phyloP scores from a whole-genome alignment of 2,888 invertebrate genomes.

The Barypeithes pellucidus region DNA sequence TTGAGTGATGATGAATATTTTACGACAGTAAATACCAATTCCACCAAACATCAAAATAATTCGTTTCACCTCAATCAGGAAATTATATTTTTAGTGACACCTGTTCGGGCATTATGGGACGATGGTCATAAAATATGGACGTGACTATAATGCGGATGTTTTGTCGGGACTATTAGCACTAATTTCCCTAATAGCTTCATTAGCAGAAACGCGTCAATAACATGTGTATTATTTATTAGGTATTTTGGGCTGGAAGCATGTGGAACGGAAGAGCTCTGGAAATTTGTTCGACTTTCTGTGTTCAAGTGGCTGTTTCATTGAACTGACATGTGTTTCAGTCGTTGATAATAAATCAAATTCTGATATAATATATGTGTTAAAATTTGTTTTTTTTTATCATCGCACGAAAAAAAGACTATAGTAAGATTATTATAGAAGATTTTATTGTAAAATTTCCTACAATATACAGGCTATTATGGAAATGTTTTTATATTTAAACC shows the following conservation, averaged over 20 bases:
- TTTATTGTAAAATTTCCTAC: too few relatives aligned
- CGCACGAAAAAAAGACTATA: too few relatives aligned
- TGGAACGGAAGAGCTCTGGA: conserved; percentile 30
- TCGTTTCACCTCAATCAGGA: conserved; percentile 14
- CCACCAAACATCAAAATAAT: neutral
- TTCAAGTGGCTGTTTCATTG: conserved; percentile 22
- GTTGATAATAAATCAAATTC: neutral
- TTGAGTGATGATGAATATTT: neutral
- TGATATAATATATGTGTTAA: too few relatives aligned
- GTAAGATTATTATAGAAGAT: too few relatives aligned
- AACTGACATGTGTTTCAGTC: conserved; percentile 7
- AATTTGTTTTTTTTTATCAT: too few relatives aligned
- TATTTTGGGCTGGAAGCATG: conserved; percentile 31
- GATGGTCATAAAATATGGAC: conserved; percentile 26
- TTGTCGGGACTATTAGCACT: conserved; percentile 39
- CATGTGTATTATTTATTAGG: conserved; percentile 42
- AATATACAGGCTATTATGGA: too few relatives aligned
- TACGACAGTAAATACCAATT: neutral
- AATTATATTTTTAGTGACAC: conserved; percentile 30
- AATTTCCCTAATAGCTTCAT: conserved; percentile 44
- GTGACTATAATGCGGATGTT: conserved; percentile 36
- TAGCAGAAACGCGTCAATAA: conserved; percentile 41
- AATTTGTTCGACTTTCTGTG: conserved; percentile 18
- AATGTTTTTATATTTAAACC: too few relatives aligned
- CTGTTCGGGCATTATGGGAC: conserved; percentile 17